Evolutionary conservation across 1,140 invertebrate species (phyloP), one percentile per base, ranked within the genome.

Genomic region (Catajapyx aquilonaris): DNA sequence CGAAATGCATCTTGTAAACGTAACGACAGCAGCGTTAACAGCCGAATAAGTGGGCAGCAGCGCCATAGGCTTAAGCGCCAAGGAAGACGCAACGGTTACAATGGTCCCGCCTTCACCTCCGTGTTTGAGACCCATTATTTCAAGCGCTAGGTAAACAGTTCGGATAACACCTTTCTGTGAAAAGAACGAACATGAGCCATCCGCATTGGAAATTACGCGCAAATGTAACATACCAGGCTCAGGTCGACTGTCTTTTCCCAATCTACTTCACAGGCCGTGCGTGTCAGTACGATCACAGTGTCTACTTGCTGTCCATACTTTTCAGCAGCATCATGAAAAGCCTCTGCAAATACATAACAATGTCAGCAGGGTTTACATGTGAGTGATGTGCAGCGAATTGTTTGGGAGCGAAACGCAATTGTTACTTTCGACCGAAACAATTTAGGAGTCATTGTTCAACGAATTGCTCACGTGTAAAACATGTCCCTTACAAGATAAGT

Each of bases 191-290:
- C 36, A 15, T 1, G 20, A 5, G 9, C n/a, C 35, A 31, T 20
- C 20, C 31, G 35, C 37, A 35, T 41, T 40, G 18, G 18, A n/a
- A 15, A 28, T 5, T 9, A 28, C 13, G 18, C 31, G 11, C 15
- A 30, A 36, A n/a, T 28, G 34, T 40, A 20, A 35, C 33, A 39
- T 62, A 77, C 76, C 51, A 80, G 59, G 57, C 78, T 80, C 7
- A 77, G 69, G 45, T 77, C 74, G 7, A 78, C 70, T 60, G 76
- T 72, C 1, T 76, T 56, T 46, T 77, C 71, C 73, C 75, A 77
- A 48, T 78, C 69, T 46, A 73, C 55, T 45, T 80, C 75, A 45
- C 76, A 74, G 68, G 77, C 74, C n/a, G 78, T 71, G 9, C 72
- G 70, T 23, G 76, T 74, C 55, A 76, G 75, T 44, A 79, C 76